Evolutionary conservation across 2,113 vertebrate species (phyloP).

Genomic region (Toxotes jaculatrix): DNA sequence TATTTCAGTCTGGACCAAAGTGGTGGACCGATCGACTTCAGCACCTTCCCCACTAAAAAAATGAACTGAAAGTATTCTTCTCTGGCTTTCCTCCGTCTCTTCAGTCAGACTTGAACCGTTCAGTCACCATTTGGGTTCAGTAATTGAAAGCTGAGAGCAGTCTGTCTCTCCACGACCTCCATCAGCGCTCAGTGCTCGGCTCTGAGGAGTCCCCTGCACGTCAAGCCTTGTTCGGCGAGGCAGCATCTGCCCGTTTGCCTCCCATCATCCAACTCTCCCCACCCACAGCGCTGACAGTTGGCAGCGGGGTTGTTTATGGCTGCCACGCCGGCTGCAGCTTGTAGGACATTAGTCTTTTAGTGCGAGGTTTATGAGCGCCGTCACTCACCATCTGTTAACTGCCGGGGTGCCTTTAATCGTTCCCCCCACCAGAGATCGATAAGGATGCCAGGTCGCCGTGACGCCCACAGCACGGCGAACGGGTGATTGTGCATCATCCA

Average conservation of each 20-base stretch:
- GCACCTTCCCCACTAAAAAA: no score
- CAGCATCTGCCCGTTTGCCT: constrained; percentile 43
- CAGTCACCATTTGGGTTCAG: constrained; percentile 16
- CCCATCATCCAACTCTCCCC: constrained; percentile 36
- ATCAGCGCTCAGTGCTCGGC: constrained; percentile 10
- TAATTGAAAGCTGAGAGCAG: constrained; percentile 42
- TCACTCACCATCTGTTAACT: constrained; percentile 70
- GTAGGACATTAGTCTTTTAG: constrained; percentile 74
- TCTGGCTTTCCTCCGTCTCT: neutral
- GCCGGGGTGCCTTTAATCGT: constrained; percentile 55
- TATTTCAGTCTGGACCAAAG: no score
- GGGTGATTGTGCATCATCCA: constrained; percentile 65
- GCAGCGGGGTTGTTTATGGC: constrained; percentile 50
- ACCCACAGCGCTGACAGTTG: constrained; percentile 41
- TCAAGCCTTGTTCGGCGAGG: constrained; percentile 13
- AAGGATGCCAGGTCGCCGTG: constrained; percentile 56
- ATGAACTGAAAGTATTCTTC: neutral
- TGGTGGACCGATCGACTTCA: no score
- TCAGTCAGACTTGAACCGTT: neutral
- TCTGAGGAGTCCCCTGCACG: constrained; percentile 26
- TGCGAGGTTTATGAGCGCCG: constrained; percentile 57
- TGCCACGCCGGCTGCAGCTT: constrained; percentile 42
- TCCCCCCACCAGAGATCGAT: constrained; percentile 57
- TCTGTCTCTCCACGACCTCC: constrained; percentile 47
- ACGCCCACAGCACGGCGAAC: constrained; percentile 30